These are phyloP conservation scores for Nemotelus nigrinus DNA, from an alignment of 2,888 invertebrate genomes.

Conservation along the genomic window DNA sequence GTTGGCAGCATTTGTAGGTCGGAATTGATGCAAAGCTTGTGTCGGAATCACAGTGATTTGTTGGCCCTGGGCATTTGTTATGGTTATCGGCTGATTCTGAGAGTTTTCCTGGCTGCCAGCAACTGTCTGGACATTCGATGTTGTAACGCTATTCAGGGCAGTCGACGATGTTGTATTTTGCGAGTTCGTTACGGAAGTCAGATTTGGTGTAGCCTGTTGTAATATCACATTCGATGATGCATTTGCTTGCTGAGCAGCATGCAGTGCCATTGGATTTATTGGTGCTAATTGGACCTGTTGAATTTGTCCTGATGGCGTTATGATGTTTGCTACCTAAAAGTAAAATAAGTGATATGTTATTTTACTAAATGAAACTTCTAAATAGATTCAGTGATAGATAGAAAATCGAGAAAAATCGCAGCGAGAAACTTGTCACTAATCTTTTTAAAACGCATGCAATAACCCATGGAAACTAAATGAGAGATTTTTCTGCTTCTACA, in stretches of 20 bases:
- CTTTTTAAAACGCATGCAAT: too few relatives aligned
- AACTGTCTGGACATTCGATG: constrained; percentile 36
- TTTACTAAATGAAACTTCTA: constrained; percentile 44
- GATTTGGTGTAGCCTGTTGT: constrained; percentile 52
- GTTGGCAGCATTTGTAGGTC: constrained; percentile 56
- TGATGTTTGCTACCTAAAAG: constrained; percentile 80
- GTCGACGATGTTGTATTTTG: constrained; percentile 48
- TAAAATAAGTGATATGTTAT: constrained; percentile 66
- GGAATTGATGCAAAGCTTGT: constrained; percentile 67
- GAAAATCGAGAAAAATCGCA: too few relatives aligned
- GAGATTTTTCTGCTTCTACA: too few relatives aligned
- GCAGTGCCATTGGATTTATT: constrained; percentile 64
- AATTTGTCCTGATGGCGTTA: constrained; percentile 89
- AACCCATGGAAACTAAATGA: too few relatives aligned
- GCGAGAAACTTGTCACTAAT: too few relatives aligned
- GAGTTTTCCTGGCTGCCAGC: constrained; percentile 57
- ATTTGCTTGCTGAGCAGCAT: constrained; percentile 57
- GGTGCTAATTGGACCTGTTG: constrained; percentile 89
- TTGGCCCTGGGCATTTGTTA: constrained; percentile 79
- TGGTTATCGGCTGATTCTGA: constrained; percentile 73
- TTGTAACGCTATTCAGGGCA: constrained; percentile 44
- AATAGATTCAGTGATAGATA: too few relatives aligned
- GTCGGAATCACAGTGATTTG: constrained; percentile 87
- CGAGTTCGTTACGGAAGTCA: constrained; percentile 56
- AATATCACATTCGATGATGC: constrained; percentile 54